phyloP scores from a whole-genome alignment of 2,888 invertebrate species.

The Meandrusa payeni region DNA sequence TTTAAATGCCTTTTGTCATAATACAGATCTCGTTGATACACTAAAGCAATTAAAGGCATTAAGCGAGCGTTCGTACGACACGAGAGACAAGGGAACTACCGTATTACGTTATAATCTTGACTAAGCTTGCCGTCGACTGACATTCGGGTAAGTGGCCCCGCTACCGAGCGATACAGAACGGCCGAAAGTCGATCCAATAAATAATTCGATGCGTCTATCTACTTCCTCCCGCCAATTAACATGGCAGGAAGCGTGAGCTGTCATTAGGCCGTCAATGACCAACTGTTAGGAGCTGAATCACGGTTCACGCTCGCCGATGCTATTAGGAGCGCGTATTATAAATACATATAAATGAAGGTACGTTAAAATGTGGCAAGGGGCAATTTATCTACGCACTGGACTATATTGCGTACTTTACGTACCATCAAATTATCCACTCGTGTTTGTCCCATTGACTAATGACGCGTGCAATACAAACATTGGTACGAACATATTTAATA shows the following conservation, averaged over 20 bases:
- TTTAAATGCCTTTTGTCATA: slow-evolving; percentile 23
- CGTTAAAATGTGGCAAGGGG: slow-evolving; percentile 68
- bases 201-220: slow-evolving; percentile 69
- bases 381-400: slow-evolving; percentile 61
- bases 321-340: slow-evolving; percentile 73
- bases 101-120: slow-evolving; percentile 77
- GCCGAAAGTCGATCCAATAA: slow-evolving; percentile 67
- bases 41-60: slow-evolving; percentile 63
- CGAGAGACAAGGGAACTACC: slow-evolving; percentile 68
- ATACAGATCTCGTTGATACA: slow-evolving; percentile 35
- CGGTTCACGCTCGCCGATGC: slow-evolving; percentile 59
- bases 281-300: slow-evolving; percentile 67
- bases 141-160: slow-evolving; percentile 69
- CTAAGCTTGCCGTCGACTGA: slow-evolving; percentile 64
- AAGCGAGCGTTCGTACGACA: slow-evolving; percentile 63
- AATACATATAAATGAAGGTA: slow-evolving; percentile 76
- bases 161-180: slow-evolving; percentile 57
- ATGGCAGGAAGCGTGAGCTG: slow-evolving; percentile 73
- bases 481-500: slow-evolving; percentile 61
- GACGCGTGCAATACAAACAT: slow-evolving; percentile 56
- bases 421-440: slow-evolving; percentile 67
- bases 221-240: slow-evolving; percentile 75
- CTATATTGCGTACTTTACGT: no score
- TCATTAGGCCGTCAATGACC: slow-evolving; percentile 78
- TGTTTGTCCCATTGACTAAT: slow-evolving; percentile 73